A percentile compares a stretch with the other conserved stretches of the same genome.
phyloP scores from a whole-genome alignment of 35 echinoderm and acorn worm species.

The Strongylocentrotus purpuratus region DNA sequence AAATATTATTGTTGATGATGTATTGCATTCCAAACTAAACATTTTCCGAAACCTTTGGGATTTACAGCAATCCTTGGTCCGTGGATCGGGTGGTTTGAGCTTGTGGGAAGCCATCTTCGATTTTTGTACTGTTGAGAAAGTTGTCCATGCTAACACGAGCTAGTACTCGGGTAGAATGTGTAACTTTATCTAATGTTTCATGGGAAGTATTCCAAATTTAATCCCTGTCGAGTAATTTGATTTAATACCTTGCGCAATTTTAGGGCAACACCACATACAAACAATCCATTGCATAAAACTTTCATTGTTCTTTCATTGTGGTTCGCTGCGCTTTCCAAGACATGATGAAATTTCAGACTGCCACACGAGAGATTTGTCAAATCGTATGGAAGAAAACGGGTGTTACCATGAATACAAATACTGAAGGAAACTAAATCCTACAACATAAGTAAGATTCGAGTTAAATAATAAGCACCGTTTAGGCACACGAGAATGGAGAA shows the following conservation, averaged over 20 bases:
- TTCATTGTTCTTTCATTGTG: not conserved
- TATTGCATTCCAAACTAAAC: constrained; percentile 5
- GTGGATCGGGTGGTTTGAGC: not conserved
- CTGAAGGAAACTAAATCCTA: too few species aligned
- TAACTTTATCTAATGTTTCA: not conserved
- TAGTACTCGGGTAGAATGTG: not conserved
- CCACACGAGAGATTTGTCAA: too few species aligned
- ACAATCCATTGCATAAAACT: not conserved
- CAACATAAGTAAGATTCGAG: too few species aligned
- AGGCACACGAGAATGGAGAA: too few species aligned
- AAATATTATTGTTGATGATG: constrained; percentile 19
- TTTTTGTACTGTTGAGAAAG: not conserved
- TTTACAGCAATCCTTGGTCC: not conserved
- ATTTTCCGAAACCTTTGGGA: not conserved
- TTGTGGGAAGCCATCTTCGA: not conserved
- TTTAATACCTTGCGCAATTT: too few species aligned
- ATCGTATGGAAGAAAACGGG: too few species aligned
- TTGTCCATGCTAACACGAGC: not conserved
- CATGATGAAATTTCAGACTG: too few species aligned
- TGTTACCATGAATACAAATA: too few species aligned
- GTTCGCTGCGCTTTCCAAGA: too few species aligned
- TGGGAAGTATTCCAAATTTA: not conserved
- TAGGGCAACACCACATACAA: too few species aligned
- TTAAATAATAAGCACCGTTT: too few species aligned
- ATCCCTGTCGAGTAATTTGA: too few species aligned